phyloP scores from a whole-genome alignment of 2,797 vertebrate species.

The Petrocephalus schoutedeni region DNA sequence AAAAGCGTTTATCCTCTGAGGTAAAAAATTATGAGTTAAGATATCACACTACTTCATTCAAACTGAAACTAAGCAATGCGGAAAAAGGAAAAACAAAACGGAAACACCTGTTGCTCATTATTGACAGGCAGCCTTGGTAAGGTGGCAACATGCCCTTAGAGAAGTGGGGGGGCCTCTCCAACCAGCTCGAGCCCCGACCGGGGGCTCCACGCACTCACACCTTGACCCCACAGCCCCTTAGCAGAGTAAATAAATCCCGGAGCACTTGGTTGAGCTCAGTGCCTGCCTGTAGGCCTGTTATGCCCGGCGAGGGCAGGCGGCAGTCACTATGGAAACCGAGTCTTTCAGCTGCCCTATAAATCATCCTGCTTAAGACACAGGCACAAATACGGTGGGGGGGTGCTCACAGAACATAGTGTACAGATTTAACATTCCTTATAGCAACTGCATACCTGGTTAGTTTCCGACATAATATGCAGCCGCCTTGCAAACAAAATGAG shows the following conservation, averaged over 20 bases:
- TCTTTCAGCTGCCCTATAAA: slow-evolving; percentile 24
- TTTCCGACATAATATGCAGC: not conserved
- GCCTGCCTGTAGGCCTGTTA: not conserved
- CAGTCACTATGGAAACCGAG: slow-evolving; percentile 29
- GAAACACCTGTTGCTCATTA: not conserved
- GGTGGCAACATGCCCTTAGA: not conserved
- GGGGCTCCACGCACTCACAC: not conserved
- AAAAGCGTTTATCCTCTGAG: not conserved
- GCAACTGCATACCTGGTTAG: not conserved
- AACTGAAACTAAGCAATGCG: not conserved
- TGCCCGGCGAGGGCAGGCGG: slow-evolving; percentile 2
- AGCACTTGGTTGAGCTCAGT: not conserved
- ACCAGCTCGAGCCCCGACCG: not conserved
- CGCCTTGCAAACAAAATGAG: not conserved
- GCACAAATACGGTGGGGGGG: slow-evolving; percentile 4
- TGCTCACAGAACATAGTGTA: slow-evolving; percentile 7
- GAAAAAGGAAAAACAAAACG: not conserved
- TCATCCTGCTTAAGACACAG: slow-evolving; percentile 27
- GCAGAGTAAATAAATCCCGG: not conserved
- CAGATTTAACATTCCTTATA: slow-evolving; percentile 1
- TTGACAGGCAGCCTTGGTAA: not conserved
- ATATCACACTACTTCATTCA: not conserved
- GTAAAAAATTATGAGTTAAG: not conserved
- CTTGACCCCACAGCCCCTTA: not conserved
- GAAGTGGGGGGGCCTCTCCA: not conserved